Percentiles rank a stretch among this genome's conserved stretches.
These are phyloP conservation scores for Tachina fera DNA, from an alignment of 2,888 invertebrate species.

Conservation along the genomic window DNA sequence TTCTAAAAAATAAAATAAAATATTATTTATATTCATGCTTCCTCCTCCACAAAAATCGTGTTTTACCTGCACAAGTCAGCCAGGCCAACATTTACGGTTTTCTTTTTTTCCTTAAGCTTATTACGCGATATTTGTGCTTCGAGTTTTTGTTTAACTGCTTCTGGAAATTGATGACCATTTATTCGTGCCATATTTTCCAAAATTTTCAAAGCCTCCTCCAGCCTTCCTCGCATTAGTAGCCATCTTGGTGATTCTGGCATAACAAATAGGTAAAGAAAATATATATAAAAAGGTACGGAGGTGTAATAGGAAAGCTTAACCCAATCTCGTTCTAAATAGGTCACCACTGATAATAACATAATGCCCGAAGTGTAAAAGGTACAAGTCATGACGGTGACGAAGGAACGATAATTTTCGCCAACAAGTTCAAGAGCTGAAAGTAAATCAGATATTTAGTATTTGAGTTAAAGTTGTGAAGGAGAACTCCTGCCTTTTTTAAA, in stretches of 20 bases:
- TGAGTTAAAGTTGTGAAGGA: no score
- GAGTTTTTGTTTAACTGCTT: conserved; percentile 88
- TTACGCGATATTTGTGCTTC: conserved; percentile 88
- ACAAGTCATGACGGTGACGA: conserved; percentile 96
- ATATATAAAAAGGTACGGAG: conserved; percentile 92
- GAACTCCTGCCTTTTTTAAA: no score
- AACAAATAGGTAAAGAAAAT: conserved; percentile 93
- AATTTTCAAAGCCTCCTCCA: conserved; percentile 92
- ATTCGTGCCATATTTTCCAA: conserved; percentile 90
- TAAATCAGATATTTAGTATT: conserved; percentile 14
- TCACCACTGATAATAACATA: conserved; percentile 91
- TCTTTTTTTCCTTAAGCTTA: conserved; percentile 85
- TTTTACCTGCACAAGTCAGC: conserved; percentile 80
- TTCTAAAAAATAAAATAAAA: conserved; percentile 82
- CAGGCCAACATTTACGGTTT: conserved; percentile 82
- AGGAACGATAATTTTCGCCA: conserved; percentile 94
- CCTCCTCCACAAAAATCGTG: background rate
- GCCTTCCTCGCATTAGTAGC: conserved; percentile 91
- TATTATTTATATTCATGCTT: background rate
- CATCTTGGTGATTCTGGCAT: conserved; percentile 96
- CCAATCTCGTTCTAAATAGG: conserved; percentile 94
- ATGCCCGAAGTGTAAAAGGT: conserved; percentile 94
- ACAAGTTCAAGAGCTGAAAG: conserved; percentile 93
- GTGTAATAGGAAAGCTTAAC: conserved; percentile 90
- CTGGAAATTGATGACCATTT: conserved; percentile 90